Evolutionary conservation across 2,888 invertebrate genomes (phyloP).

Genomic region (Drosophila falleni): DNA sequence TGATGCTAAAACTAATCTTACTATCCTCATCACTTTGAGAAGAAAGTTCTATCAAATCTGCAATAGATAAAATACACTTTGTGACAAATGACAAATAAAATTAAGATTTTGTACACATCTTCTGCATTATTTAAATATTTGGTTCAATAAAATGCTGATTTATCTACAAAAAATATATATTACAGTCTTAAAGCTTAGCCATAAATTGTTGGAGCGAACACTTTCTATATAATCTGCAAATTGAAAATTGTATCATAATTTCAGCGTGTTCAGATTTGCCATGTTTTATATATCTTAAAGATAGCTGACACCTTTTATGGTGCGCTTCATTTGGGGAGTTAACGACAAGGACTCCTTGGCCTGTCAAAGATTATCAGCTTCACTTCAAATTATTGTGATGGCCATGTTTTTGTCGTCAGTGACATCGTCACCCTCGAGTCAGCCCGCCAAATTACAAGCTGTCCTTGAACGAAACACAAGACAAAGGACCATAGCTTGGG

Average conservation of each 20-base stretch:
- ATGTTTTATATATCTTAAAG: background rate
- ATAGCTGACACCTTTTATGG: conserved; percentile 37
- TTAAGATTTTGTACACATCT: conserved; percentile 32
- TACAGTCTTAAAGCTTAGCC: background rate
- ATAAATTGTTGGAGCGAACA: too few relatives aligned
- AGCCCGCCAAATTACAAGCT: conserved; percentile 51
- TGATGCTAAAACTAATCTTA: conserved; percentile 51
- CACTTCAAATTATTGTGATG: conserved; percentile 64
- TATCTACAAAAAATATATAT: conserved; percentile 4
- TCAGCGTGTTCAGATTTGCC: background rate
- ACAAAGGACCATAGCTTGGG: background rate
- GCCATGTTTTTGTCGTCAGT: conserved; percentile 29
- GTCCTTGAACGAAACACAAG: conserved; percentile 34
- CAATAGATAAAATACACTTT: conserved; percentile 10
- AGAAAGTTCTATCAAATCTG: background rate
- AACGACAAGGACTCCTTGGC: conserved; percentile 52
- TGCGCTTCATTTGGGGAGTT: conserved; percentile 24
- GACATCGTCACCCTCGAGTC: conserved; percentile 23
- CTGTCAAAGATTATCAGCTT: conserved; percentile 63
- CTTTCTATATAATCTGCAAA: background rate
- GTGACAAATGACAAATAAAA: conserved; percentile 30
- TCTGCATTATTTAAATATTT: conserved; percentile 31
- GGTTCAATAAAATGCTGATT: background rate
- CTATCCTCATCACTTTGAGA: conserved; percentile 50
- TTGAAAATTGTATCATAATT: conserved; percentile 10